Conservation (phyloP, 2,888 invertebrate species). For the Plemyria rubiginata region DNA sequence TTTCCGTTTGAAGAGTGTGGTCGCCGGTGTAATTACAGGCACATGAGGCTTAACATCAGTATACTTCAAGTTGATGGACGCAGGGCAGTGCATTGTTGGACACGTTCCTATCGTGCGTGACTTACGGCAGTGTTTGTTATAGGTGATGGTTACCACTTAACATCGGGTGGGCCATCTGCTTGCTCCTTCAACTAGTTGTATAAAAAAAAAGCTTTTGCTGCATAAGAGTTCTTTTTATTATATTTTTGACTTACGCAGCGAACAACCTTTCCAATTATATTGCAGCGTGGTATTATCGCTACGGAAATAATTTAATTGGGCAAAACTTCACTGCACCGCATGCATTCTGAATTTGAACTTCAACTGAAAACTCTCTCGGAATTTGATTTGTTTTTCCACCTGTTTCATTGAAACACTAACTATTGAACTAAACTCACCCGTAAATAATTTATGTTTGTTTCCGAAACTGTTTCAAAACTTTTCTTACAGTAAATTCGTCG, state of each 20-base stretch:
- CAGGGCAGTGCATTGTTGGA: no score
- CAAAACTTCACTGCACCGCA: background rate
- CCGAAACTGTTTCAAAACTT: background rate
- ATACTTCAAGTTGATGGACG: no score
- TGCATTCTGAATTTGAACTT: constrained; percentile 9
- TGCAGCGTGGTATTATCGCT: background rate
- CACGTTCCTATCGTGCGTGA: no score
- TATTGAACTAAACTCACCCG: constrained; percentile 4
- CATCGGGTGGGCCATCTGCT: no score
- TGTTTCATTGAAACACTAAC: constrained; percentile 22
- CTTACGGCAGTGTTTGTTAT: no score
- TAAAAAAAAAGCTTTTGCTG: no score
- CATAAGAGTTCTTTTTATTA: no score
- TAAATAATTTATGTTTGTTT: constrained; percentile 5
- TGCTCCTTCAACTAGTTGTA: no score
- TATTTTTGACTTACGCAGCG: background rate
- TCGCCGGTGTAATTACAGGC: no score
- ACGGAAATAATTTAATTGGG: constrained; percentile 9
- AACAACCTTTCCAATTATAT: background rate
- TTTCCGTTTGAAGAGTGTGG: no score
- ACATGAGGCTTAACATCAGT: no score
- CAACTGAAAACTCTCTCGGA: constrained; percentile 15
- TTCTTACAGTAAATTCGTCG: background rate
- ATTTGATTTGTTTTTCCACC: constrained; percentile 25
- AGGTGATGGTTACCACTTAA: no score